Evolutionary conservation across 2,888 invertebrate species (phyloP).

Genomic region (Bibio marci): DNA sequence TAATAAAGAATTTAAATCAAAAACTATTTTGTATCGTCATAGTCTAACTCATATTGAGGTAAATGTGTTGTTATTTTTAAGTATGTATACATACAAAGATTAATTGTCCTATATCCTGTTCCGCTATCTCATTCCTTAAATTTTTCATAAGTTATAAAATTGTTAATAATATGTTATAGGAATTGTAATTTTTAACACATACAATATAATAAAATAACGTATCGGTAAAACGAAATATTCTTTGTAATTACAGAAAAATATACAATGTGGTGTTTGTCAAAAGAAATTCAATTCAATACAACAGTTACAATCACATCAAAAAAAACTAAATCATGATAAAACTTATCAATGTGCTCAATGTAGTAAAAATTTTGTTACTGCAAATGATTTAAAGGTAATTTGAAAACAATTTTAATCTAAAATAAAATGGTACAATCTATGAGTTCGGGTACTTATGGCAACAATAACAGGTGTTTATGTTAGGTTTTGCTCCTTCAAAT

Average conservation of each 20-base stretch:
- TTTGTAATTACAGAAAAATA: constrained; percentile 22
- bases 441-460: too few species aligned
- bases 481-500: too few species aligned
- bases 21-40: constrained; percentile 41
- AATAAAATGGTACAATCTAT: too few species aligned
- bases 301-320: constrained; percentile 34
- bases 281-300: constrained; percentile 35
- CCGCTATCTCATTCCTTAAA: too few species aligned
- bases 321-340: constrained; percentile 31
- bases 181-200: neutral
- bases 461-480: too few species aligned
- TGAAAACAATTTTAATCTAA: too few species aligned
- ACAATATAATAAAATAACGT: too few species aligned
- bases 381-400: constrained; percentile 37
- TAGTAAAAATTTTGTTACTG: constrained; percentile 37
- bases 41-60: constrained; percentile 41
- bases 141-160: too few species aligned
- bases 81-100: too few species aligned
- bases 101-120: too few species aligned
- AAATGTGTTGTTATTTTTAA: too few species aligned
- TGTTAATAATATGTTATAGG: too few species aligned
- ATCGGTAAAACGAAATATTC: constrained; percentile 15
- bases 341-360: constrained; percentile 34
- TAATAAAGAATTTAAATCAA: constrained; percentile 38
- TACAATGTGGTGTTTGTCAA: constrained; percentile 33